Conservation (phyloP, 2,113 vertebrate genomes). For the Perca flavescens region DNA sequence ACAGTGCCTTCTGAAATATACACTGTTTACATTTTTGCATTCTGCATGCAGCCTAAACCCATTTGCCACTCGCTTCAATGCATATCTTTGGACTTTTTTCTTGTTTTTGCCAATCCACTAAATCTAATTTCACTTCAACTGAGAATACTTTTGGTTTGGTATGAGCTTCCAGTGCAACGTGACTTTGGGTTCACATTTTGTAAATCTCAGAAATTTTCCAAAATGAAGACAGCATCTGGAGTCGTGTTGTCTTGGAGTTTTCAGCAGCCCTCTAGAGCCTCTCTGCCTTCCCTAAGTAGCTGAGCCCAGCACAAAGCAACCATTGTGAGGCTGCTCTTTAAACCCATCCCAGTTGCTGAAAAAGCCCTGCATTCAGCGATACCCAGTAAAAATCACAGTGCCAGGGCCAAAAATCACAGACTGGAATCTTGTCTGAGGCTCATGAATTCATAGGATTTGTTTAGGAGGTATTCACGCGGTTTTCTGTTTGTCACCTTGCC, state of each 20-base stretch:
- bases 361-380: slow-evolving; percentile 69
- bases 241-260: slow-evolving; percentile 60
- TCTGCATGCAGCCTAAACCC: slow-evolving; percentile 6
- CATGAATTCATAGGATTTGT: slow-evolving; percentile 71
- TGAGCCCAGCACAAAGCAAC: slow-evolving; percentile 79
- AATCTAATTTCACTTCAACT: neutral
- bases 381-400: slow-evolving; percentile 72
- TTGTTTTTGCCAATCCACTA: neutral
- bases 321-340: slow-evolving; percentile 80
- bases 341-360: slow-evolving; percentile 74
- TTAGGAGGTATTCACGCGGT: slow-evolving; percentile 70
- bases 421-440: slow-evolving; percentile 76
- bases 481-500: slow-evolving; percentile 59
- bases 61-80: neutral
- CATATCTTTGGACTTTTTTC: neutral
- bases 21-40: slow-evolving; percentile 39
- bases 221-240: slow-evolving; percentile 64
- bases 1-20: slow-evolving; percentile 26
- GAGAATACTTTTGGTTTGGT: neutral
- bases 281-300: slow-evolving; percentile 71
- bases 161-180: neutral
- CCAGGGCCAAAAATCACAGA: slow-evolving; percentile 82
- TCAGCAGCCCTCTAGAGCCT: slow-evolving; percentile 64
- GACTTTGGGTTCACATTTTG: slow-evolving; percentile 22
- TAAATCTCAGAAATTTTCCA: slow-evolving; percentile 23